Evolutionary conservation across 2,113 vertebrate species (phyloP).

Genomic region (Dolichallabes microphthalmus): DNA sequence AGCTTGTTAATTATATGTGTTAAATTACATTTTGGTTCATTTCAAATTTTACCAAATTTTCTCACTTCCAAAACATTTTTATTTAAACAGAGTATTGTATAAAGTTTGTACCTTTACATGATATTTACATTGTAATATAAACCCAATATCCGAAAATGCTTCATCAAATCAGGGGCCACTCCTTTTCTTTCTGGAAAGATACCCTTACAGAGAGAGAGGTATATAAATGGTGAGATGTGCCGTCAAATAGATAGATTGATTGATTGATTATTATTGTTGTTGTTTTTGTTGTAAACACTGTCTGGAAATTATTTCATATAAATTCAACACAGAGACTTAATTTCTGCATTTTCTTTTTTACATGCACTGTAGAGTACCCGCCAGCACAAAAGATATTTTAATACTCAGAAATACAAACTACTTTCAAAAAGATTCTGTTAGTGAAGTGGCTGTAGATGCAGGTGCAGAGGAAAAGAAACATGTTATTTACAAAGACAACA

Average conservation of each 20-base stretch:
- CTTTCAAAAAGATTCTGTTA: too few relatives aligned
- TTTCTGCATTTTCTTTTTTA: background rate
- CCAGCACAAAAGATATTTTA: background rate
- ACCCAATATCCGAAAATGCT: background rate
- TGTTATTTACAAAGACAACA: too few relatives aligned
- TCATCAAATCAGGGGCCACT: background rate
- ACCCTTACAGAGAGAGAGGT: background rate
- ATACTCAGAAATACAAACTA: background rate
- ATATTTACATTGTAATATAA: background rate
- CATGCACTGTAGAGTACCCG: background rate
- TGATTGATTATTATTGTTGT: too few relatives aligned
- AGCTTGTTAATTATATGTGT: background rate
- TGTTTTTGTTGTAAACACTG: too few relatives aligned
- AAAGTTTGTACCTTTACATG: background rate
- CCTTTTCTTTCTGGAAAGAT: background rate
- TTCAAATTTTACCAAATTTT: background rate
- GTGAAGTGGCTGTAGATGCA: too few relatives aligned
- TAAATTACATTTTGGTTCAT: background rate
- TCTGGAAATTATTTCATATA: background rate
- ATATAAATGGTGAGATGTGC: too few relatives aligned
- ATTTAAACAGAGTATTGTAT: background rate
- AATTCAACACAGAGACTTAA: background rate
- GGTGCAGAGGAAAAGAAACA: too few relatives aligned
- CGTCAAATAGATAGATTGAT: too few relatives aligned
- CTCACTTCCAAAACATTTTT: background rate